These are phyloP conservation scores for Zaprionus inermis DNA, from an alignment of 1,140 invertebrate species.

Conservation along the genomic window DNA sequence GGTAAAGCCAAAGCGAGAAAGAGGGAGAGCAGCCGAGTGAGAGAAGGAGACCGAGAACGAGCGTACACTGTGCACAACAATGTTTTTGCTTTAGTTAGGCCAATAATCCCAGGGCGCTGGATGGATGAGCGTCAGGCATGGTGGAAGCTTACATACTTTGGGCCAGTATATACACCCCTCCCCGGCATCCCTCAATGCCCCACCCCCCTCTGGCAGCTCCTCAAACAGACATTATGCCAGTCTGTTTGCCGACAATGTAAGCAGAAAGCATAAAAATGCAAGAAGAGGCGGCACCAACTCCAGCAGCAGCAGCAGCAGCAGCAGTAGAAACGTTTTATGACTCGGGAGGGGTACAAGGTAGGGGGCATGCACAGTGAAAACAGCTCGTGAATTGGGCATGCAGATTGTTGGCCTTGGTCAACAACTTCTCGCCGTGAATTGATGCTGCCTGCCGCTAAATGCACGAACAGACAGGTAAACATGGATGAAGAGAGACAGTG, in stretches of 20 bases:
- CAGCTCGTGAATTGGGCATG: slow-evolving; percentile 50
- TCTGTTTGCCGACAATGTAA: slow-evolving; percentile 36
- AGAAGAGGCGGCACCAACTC: slow-evolving; percentile 10
- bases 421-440: slow-evolving; percentile 33
- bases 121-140: slow-evolving; percentile 6
- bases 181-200: too few relatives aligned
- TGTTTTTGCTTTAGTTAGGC: slow-evolving; percentile 23
- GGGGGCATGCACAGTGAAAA: slow-evolving; percentile 27
- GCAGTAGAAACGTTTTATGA: slow-evolving; percentile 20
- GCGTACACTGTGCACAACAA: slow-evolving; percentile 32
- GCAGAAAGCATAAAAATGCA: slow-evolving; percentile 37
- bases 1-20: not conserved
- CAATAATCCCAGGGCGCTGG: slow-evolving; percentile 23
- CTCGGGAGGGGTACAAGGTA: not conserved
- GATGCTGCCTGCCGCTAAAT: slow-evolving; percentile 21
- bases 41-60: not conserved
- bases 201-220: not conserved
- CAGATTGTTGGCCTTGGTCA: slow-evolving; percentile 67
- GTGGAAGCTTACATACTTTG: not conserved
- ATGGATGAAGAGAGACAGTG: slow-evolving; percentile 7
- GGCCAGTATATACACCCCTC: not conserved
- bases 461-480: slow-evolving; percentile 15
- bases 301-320: slow-evolving; percentile 12
- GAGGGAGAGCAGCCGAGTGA: not conserved
- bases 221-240: slow-evolving; percentile 3